Conservation (phyloP, 92 coral and sea anemone species). For the Porites divaricata region DNA sequence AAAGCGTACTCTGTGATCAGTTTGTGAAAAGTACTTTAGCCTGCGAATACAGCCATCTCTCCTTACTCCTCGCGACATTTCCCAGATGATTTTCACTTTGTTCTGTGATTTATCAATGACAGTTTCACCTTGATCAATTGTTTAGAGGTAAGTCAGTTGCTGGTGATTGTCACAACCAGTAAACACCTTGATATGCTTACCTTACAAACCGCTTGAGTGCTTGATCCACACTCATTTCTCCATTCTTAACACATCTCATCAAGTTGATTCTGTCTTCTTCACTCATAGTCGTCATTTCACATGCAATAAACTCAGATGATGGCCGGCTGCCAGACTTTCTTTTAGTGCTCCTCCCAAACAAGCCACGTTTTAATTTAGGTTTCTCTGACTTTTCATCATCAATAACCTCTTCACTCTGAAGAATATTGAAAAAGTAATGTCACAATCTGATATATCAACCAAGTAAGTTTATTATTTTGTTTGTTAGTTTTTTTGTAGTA, state of each 20-base stretch:
- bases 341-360: slow-evolving; percentile 85
- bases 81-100: no score
- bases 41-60: no score
- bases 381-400: slow-evolving; percentile 71
- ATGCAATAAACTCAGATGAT: slow-evolving; percentile 83
- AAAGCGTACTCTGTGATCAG: no score
- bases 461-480: no score
- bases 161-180: not conserved
- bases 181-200: slow-evolving; percentile 17
- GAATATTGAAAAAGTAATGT: not conserved
- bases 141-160: no score
- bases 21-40: no score
- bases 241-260: slow-evolving; percentile 79
- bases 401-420: slow-evolving; percentile 57
- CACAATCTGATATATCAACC: no score
- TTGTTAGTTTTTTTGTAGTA: no score
- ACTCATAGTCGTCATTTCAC: slow-evolving; percentile 80
- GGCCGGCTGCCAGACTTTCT: slow-evolving; percentile 77
- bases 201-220: slow-evolving; percentile 79
- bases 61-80: no score
- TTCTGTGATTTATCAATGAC: not conserved
- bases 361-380: slow-evolving; percentile 75
- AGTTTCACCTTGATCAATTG: no score
- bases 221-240: slow-evolving; percentile 77
- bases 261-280: slow-evolving; percentile 90